Evolutionary conservation across 2,797 vertebrate species (phyloP).

Genomic region (Mormyrus proboscirostris): DNA sequence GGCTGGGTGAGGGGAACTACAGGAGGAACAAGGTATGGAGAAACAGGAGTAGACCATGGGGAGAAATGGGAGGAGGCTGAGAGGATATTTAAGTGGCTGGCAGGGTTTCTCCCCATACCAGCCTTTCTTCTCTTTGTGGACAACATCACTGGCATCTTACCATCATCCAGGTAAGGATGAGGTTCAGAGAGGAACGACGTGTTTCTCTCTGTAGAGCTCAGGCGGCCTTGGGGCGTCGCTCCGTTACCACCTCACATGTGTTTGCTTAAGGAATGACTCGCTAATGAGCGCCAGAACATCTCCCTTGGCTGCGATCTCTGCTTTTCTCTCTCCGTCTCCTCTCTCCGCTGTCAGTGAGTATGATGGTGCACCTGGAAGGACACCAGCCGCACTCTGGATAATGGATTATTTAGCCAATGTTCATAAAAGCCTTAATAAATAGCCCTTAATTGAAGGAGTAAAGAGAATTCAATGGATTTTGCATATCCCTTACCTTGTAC

Average conservation of each 20-base stretch:
- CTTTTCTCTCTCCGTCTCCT: neutral
- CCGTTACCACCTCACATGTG: neutral
- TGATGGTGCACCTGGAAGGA: neutral
- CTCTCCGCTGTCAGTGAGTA: neutral
- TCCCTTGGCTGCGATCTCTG: neutral
- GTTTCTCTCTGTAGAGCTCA: conserved; percentile 15
- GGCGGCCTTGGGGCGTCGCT: neutral
- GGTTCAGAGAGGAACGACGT: neutral
- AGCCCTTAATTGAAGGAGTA: neutral
- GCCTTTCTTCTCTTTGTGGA: conserved; percentile 36
- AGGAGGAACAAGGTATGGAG: conserved; percentile 40
- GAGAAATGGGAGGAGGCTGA: conserved; percentile 25
- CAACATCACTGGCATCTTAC: conserved; percentile 31
- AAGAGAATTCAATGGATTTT: neutral
- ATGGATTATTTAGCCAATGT: neutral
- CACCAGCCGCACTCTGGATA: neutral
- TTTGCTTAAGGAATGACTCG: neutral
- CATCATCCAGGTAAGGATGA: conserved; percentile 54
- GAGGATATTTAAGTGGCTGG: conserved; percentile 61
- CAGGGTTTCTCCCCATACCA: conserved; percentile 42
- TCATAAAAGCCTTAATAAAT: neutral
- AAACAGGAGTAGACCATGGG: conserved; percentile 26
- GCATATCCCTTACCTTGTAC: neutral
- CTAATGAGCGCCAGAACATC: neutral
- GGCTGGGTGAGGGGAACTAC: conserved; percentile 24